Conservation (phyloP, 1,140 invertebrate species). For the Panagrolaimus sp. region DNA sequence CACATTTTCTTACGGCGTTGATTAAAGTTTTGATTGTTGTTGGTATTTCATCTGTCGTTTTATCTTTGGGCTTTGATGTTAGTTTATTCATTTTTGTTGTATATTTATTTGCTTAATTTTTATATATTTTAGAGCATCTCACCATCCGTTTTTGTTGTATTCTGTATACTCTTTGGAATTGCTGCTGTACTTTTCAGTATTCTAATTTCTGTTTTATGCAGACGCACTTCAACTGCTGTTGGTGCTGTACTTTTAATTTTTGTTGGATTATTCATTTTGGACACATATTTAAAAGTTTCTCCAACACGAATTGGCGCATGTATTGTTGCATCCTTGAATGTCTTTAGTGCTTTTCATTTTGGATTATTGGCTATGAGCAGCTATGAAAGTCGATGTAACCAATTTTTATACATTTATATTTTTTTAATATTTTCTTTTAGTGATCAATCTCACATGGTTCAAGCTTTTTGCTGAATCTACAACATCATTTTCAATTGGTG, state of each 20-base stretch:
- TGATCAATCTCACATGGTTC: constrained; percentile 28
- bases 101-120: background rate
- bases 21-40: constrained; percentile 31
- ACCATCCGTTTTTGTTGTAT: constrained; percentile 3
- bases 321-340: constrained; percentile 33
- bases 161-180: constrained; percentile 16
- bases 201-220: constrained; percentile 24
- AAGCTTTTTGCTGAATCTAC: constrained; percentile 30
- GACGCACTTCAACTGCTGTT: constrained; percentile 17
- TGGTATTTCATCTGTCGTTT: constrained; percentile 21
- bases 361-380: constrained; percentile 22
- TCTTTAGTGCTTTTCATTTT: constrained; percentile 32
- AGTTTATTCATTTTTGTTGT: background rate
- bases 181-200: constrained; percentile 20
- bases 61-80: constrained; percentile 22
- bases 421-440: constrained; percentile 25
- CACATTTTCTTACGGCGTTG: constrained; percentile 40
- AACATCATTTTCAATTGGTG: constrained; percentile 29
- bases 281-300: constrained; percentile 19
- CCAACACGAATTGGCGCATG: constrained; percentile 26
- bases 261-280: constrained; percentile 13
- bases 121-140: background rate
- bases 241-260: constrained; percentile 11
- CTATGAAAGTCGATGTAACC: constrained; percentile 32
- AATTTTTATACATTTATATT: background rate